A percentile compares a stretch with the other conserved stretches of the same genome.
phyloP scores from a whole-genome alignment of 2,113 vertebrate species.

The Gracilinanus agilis region DNA sequence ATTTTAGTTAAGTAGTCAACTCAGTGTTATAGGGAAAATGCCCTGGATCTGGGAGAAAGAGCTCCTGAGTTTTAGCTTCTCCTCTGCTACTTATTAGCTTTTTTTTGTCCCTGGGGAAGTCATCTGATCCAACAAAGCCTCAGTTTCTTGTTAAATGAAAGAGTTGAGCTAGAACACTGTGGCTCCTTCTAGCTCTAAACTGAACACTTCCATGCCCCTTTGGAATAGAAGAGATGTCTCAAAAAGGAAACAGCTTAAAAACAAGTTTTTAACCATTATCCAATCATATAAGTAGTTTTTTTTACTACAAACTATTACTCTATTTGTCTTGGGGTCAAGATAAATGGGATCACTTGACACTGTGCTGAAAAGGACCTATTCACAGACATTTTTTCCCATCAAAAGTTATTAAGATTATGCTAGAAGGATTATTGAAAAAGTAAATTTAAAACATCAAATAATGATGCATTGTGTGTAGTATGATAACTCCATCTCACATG shows the following conservation, averaged over 20 bases:
- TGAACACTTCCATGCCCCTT: neutral
- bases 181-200: neutral
- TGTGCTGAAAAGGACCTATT: neutral
- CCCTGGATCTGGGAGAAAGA: neutral
- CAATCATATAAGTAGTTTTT: neutral
- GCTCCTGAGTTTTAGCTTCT: neutral
- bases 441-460: neutral
- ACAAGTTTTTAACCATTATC: neutral
- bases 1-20: conserved; percentile 31
- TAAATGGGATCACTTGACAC: neutral
- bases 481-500: neutral
- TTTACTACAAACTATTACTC: neutral
- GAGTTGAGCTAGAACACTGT: neutral
- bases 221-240: neutral
- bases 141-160: neutral
- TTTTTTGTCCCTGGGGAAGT: neutral
- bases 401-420: neutral
- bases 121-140: neutral
- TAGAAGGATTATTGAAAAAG: neutral
- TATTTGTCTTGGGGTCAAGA: neutral
- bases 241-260: neutral
- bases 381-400: neutral
- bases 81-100: neutral
- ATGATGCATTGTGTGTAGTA: neutral
- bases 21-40: neutral